Conservation (phyloP, 37 sponge, comb jelly and placozoan species). For the Cliona cf. orientalis region DNA sequence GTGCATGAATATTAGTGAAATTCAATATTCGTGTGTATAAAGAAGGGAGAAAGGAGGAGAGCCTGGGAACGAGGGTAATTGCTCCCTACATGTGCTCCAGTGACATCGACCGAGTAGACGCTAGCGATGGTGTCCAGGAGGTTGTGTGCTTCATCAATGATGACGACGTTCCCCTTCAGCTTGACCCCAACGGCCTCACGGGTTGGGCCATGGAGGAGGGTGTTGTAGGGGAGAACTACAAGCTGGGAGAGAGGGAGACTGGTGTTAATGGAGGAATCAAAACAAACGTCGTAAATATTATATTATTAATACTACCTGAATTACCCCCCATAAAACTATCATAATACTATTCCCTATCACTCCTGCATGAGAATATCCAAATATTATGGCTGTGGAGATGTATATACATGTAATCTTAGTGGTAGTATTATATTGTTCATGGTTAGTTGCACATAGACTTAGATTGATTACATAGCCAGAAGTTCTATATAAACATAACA, state of each 20-base stretch:
- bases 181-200: constrained; percentile 84
- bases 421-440: neutral
- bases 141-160: constrained; percentile 99
- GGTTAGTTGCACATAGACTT: no score
- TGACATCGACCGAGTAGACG: constrained; percentile 85
- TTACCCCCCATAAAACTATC: no score
- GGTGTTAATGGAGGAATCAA: neutral
- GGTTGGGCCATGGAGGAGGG: constrained; percentile 87
- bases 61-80: no score
- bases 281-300: no score
- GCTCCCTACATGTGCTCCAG: constrained; percentile 70
- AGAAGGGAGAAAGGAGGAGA: neutral
- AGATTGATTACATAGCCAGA: no score
- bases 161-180: constrained; percentile 88
- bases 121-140: constrained; percentile 92
- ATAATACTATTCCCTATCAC: no score
- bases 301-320: no score
- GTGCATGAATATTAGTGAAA: no score
- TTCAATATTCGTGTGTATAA: no score
- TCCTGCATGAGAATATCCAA: no score
- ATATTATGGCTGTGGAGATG: no score
- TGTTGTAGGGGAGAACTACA: constrained; percentile 94
- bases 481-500: neutral
- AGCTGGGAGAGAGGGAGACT: constrained; percentile 37
- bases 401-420: neutral